Evolutionary conservation across 2,797 vertebrate genomes (phyloP), one percentile per base, ranked within the genome.

Genomic region (Fundulus diaphanus): DNA sequence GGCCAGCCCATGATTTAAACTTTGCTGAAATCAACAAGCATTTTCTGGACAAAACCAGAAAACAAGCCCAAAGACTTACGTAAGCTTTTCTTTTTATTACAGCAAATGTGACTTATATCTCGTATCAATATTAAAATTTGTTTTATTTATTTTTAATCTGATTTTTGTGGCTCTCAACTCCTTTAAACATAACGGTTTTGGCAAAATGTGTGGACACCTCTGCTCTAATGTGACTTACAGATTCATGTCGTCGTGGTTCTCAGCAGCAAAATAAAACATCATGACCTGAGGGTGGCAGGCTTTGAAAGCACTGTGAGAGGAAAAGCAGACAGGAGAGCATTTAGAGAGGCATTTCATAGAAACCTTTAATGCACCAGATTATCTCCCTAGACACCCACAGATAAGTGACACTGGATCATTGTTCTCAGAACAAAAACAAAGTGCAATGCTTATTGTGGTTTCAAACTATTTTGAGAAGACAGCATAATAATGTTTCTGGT

Each of bases 241-340:
- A 44, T 95, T 99, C 98, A 99, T 99, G 85, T 99, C 97, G 56
- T 97, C 96, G 5, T 92, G 91, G 92, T 92, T 98, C 90, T 99
- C 98, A 59, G 98, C 97, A 2, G 98, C 98, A 90, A 99, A 99
- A 90, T 97, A 99, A 93, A 99, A 99, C 87, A 96, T 96, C 96
- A 97, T 98, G 92, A 97, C 96, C 63, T 97, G 95, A 54, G 97
- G 96, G 88, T 99, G 98, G 85, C 95, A 98, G 77, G 98, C 96
- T 95, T 97, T 99, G 86, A 99, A 97, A 12, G 98, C 98, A 90
- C 98, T 99, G 91, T 0, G 76, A 29, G 69, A 80, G 49, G 48
- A 78, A 52, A 66, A 70, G 65, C 1, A 48, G 68, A 81, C 0
- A 78, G 18, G 33, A 42, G 27, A 69, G 12, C 1, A 46, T 70